Evolutionary conservation across 2,113 vertebrate species (phyloP), one percentile per base, ranked within the genome.

Genomic region (Clarias batrachus): DNA sequence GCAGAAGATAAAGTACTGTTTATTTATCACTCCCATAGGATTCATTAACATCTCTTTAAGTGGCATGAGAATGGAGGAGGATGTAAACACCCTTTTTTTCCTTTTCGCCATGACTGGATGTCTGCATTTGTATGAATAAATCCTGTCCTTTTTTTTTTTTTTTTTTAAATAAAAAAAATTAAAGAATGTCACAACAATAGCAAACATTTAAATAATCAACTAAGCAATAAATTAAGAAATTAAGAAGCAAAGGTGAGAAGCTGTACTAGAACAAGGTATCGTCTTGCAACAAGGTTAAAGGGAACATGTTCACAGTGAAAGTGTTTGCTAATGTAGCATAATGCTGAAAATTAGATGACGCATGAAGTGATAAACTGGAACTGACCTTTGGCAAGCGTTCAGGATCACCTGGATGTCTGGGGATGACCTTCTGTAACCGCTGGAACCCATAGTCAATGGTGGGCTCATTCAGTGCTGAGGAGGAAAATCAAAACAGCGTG

Each of bases 391-490:
- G 97, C 95, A 99, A 93, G 95, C 97, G 96, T 90, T 99, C 98
- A 0, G 98, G 98, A 90, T 99, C 98, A 84, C 98, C 98, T 0
- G 98, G 98, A 89, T 99, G 98, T 92, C 97, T 95, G 17, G 98
- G 98, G 92, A 99, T 98, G 91, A 99, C 98, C 90, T 99, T 99
- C 89, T 99, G 98, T 93, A 99, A 96, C 90, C 98, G 96, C 93
- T 99, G 98, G 91, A 98, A 99, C 91, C 97, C 98, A 13, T 99
- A 99, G 94, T 99, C 97, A 91, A 99, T 99, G 94, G 97, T 99
- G 88, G 98, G 97, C 91, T 98, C 97, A 0, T 99, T 98, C 92
- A 99, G 96, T 33, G 97, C 97, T 99, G 92, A 89, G 93, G 93
- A 90, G 88, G 90, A 93, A 79, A 91, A 91, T 91, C 83, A 95